Evolutionary conservation across 2,888 invertebrate species (phyloP), one percentile per base, ranked within the genome.

Genomic region (Himalopsyche japonica): DNA sequence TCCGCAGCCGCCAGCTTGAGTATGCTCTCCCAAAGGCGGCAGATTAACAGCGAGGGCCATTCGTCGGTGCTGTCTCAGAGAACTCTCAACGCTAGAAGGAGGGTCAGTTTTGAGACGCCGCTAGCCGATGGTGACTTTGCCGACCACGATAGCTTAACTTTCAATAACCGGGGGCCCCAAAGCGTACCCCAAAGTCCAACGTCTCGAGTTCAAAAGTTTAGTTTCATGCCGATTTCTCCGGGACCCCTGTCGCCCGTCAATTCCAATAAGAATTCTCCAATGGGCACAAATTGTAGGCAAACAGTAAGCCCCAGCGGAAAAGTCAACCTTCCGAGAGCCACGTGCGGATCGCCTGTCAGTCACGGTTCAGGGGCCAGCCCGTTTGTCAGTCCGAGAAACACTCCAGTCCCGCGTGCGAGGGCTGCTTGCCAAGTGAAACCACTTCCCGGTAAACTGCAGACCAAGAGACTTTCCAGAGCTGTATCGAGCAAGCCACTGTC

Each of bases 151-250:
- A 30, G 83, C 87, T 80, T 79, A 79, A 70, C 48, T 70, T 83
- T 79, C 64, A 80, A 77, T 76, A 24, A 70, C 12, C 24, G 27
- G 6, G n/a, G n/a, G 84, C 95, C 95, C 0, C 95, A 95, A 87
- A 95, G 95, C 91, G 94, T 96, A 78, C 70, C 70, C 15, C 70
- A 70, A 15, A 70, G 70, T 30, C 70, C 70, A 5, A 70, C 70
- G 30, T 70, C 70, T 12, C 27, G 70, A 15, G 70, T 70, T 15
- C 95, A 96, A 89, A 95, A 96, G 89, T 97, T 96, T 89, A 96
- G 95, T 89, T 97, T 97, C 89, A 95, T 96, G 43, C 97, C 97
- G 0, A 97, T 97, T 89, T 96, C 97, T 48, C 96, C 96, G 10
- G 95, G 94, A n/a, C 94, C 95, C 76, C 94, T 94, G 88, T 95